These are phyloP conservation scores for Papilio glaucus DNA, from an alignment of 1,140 invertebrate species.

Conservation along the genomic window DNA sequence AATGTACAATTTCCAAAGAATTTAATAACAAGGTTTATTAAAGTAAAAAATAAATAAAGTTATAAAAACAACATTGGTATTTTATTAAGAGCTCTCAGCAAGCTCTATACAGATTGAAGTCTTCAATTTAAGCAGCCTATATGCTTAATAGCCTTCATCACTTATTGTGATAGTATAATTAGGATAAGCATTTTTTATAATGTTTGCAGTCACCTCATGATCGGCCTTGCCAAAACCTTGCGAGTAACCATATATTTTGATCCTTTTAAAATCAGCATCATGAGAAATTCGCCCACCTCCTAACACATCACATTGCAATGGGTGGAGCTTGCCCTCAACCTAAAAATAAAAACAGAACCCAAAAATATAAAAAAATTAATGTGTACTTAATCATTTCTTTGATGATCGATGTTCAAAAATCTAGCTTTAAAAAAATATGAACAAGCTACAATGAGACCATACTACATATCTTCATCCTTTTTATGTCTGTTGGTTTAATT, in stretches of 20 bases:
- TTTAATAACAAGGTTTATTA: too few relatives aligned
- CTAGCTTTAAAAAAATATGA: too few relatives aligned
- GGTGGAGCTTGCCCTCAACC: slow-evolving; percentile 74
- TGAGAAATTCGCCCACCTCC: slow-evolving; percentile 94
- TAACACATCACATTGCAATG: slow-evolving; percentile 88
- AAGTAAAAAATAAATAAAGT: too few relatives aligned
- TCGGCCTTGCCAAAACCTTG: slow-evolving; percentile 94
- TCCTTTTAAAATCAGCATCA: slow-evolving; percentile 87
- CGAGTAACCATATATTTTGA: slow-evolving; percentile 95
- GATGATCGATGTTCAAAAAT: too few relatives aligned
- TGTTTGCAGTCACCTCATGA: slow-evolving; percentile 88
- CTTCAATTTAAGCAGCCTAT: not conserved
- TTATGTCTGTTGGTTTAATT: too few relatives aligned
- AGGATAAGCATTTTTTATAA: slow-evolving; percentile 90
- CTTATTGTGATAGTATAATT: slow-evolving; percentile 90
- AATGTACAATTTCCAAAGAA: too few relatives aligned
- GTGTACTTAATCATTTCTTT: too few relatives aligned
- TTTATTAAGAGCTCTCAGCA: not conserved
- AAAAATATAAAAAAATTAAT: slow-evolving; percentile 5
- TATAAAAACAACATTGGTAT: not conserved
- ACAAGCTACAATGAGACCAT: too few relatives aligned
- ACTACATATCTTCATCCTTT: too few relatives aligned
- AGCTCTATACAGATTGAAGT: not conserved
- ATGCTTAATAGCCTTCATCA: slow-evolving; percentile 91
- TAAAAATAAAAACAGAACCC: slow-evolving; percentile 48